phyloP scores from a whole-genome alignment of 2,113 vertebrate genomes.

The Chrysemys picta region DNA sequence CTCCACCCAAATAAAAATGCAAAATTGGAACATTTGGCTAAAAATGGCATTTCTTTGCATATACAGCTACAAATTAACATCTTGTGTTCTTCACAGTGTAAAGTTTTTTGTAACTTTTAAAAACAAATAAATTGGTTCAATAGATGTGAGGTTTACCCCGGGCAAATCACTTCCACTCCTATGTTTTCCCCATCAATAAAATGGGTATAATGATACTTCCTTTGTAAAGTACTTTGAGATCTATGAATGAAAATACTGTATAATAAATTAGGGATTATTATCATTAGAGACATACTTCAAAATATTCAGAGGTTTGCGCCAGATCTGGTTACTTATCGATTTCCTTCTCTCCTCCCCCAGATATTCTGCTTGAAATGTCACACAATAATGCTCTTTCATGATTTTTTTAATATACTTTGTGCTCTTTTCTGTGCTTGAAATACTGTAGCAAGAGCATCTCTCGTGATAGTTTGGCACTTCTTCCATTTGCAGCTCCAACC shows the following conservation, averaged over 20 bases:
- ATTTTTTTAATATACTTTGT: neutral
- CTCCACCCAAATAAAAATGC: neutral
- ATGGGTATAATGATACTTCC: neutral
- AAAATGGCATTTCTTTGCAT: neutral
- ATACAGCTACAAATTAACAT: neutral
- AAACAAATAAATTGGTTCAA: neutral
- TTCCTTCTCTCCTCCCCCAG: neutral
- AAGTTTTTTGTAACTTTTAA: neutral
- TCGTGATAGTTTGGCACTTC: neutral
- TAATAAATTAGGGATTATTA: neutral
- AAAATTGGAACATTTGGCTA: neutral
- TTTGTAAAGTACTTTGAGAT: neutral
- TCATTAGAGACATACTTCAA: neutral
- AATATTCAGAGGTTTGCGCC: neutral
- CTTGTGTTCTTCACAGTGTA: neutral
- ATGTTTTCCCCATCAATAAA: neutral
- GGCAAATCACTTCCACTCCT: neutral
- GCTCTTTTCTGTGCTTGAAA: neutral
- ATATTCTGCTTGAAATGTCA: neutral
- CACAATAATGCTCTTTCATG: neutral
- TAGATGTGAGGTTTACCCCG: neutral
- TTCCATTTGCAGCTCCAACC: neutral
- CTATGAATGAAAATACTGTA: neutral
- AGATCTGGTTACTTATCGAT: neutral
- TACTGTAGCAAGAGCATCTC: neutral